Conservation (phyloP, 2,113 vertebrate species). For the Egretta garzetta region DNA sequence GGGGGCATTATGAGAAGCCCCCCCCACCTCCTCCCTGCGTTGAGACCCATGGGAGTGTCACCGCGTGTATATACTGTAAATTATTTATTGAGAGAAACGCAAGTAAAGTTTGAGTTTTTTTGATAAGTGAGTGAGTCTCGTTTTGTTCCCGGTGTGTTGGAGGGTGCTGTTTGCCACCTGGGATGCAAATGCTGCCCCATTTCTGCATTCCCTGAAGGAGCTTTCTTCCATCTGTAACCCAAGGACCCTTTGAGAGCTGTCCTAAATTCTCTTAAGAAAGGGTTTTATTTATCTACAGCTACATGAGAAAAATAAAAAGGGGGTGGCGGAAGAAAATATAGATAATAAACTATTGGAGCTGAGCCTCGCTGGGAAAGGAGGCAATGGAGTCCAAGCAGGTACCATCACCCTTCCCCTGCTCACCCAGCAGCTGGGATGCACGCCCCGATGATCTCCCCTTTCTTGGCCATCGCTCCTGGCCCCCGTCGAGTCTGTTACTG, state of each 20-base stretch:
- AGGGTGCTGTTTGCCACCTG: fast-evolving
- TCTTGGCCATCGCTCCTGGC: neutral
- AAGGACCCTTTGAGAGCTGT: neutral
- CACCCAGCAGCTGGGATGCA: neutral
- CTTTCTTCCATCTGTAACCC: neutral
- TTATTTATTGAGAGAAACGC: constrained; percentile 95
- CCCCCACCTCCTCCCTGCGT: constrained; percentile 44
- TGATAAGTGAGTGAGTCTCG: neutral
- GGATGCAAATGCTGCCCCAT: fast-evolving
- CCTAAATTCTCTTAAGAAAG: neutral
- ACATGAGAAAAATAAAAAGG: neutral
- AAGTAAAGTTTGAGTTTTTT: constrained; percentile 81
- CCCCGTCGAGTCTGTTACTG: neutral
- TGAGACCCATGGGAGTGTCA: constrained; percentile 77
- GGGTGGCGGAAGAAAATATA: fast-evolving
- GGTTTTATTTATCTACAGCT: neutral
- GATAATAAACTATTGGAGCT: neutral
- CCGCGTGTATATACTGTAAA: constrained; percentile 94
- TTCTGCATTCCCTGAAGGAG: neutral
- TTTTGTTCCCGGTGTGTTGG: neutral
- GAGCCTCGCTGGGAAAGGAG: fast-evolving
- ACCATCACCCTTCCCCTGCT: neutral
- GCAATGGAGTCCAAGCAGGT: fast-evolving
- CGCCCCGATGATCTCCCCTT: fast-evolving
- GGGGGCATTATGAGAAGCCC: fast-evolving